Conservation (phyloP, 2,888 invertebrate species). For the Ornithoptera priamus region DNA sequence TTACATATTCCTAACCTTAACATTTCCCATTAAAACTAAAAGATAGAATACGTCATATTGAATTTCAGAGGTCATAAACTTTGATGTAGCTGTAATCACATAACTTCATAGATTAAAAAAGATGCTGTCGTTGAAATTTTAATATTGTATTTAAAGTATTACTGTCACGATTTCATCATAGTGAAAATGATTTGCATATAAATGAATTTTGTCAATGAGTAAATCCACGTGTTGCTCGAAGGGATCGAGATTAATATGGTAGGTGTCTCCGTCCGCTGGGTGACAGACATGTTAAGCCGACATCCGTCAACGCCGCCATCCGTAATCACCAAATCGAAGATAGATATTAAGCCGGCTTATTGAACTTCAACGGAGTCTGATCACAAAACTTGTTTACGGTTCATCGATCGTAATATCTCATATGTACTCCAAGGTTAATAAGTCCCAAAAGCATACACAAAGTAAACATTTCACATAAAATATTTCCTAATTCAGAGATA, state of each 20-base stretch:
- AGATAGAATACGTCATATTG: too few relatives aligned
- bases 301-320: slow-evolving; percentile 76
- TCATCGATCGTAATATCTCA: slow-evolving; percentile 52
- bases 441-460: too few relatives aligned
- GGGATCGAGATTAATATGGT: slow-evolving; percentile 76
- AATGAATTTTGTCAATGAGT: slow-evolving; percentile 76
- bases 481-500: too few relatives aligned
- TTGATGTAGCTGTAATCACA: slow-evolving; percentile 14
- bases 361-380: slow-evolving; percentile 68
- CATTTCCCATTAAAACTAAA: too few relatives aligned
- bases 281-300: slow-evolving; percentile 78
- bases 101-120: slow-evolving; percentile 1
- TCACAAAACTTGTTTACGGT: slow-evolving; percentile 55
- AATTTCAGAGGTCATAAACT: too few relatives aligned
- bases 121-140: slow-evolving; percentile 43
- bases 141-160: slow-evolving; percentile 58
- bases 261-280: slow-evolving; percentile 65
- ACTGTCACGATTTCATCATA: slow-evolving; percentile 73
- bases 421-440: too few relatives aligned
- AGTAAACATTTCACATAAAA: too few relatives aligned
- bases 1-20: too few relatives aligned
- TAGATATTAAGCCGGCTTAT: slow-evolving; percentile 77
- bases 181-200: slow-evolving; percentile 77
- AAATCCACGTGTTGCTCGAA: slow-evolving; percentile 76
- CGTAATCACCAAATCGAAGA: slow-evolving; percentile 76